These are phyloP conservation scores for Drosophila ananassae DNA, from an alignment of 1,140 invertebrate genomes.

Conservation along the genomic window DNA sequence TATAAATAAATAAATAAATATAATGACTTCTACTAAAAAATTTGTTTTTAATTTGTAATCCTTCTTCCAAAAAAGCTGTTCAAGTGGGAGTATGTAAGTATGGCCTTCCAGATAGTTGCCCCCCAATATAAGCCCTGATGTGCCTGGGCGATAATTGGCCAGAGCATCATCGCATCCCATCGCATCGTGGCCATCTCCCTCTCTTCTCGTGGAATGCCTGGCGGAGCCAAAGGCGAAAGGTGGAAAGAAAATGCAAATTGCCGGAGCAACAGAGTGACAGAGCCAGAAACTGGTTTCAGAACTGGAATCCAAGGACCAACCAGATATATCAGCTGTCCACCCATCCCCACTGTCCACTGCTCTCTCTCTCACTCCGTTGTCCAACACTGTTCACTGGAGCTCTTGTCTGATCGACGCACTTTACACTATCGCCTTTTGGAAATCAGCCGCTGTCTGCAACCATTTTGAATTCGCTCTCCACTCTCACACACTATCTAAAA, in stretches of 20 bases:
- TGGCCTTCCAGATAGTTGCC: no score
- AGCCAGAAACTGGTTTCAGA: slow-evolving; percentile 45
- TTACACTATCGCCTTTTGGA: slow-evolving; percentile 51
- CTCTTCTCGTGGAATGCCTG: background rate
- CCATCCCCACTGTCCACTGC: background rate
- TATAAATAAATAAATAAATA: no score
- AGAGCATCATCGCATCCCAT: slow-evolving; percentile 2
- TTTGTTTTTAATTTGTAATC: no score
- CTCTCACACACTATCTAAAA: slow-evolving; percentile 35
- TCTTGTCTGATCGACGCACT: slow-evolving; percentile 67
- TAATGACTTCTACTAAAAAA: no score
- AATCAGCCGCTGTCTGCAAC: slow-evolving; percentile 50
- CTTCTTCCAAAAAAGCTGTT: no score
- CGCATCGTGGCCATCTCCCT: background rate
- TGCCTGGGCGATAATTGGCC: slow-evolving; percentile 45
- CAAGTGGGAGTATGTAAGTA: no score
- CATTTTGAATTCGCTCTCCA: slow-evolving; percentile 59
- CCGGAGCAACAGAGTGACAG: slow-evolving; percentile 27
- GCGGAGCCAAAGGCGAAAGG: slow-evolving; percentile 43
- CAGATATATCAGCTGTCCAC: slow-evolving; percentile 23
- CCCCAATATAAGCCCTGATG: slow-evolving; percentile 16
- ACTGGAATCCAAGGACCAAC: slow-evolving; percentile 36
- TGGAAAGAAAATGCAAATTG: slow-evolving; percentile 54
- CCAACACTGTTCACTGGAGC: slow-evolving; percentile 22
- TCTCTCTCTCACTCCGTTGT: slow-evolving; percentile 3